Evolutionary conservation across 2,797 vertebrate species (phyloP).

Genomic region (Percopsis omiscomaycus): DNA sequence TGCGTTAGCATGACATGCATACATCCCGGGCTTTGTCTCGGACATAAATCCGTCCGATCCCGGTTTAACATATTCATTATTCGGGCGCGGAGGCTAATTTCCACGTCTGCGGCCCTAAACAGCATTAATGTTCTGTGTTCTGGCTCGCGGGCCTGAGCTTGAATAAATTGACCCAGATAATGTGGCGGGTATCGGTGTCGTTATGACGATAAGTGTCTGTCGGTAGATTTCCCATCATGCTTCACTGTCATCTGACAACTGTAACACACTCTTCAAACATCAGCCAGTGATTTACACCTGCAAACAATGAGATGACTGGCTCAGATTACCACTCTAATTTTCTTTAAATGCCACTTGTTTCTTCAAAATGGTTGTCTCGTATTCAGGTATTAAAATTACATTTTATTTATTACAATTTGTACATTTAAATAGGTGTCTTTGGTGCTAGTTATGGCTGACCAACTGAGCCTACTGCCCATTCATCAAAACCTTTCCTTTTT

Average conservation of each 20-base stretch:
- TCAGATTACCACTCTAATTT: too few species aligned
- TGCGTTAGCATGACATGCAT: slow-evolving; percentile 38
- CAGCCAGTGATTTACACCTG: slow-evolving; percentile 24
- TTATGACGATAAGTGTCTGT: slow-evolving; percentile 59
- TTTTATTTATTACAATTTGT: too few species aligned
- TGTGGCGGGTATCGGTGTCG: slow-evolving; percentile 37
- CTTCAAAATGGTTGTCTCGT: too few species aligned
- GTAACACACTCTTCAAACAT: neutral
- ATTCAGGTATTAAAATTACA: too few species aligned
- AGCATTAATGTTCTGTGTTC: slow-evolving; percentile 51
- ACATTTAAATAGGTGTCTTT: too few species aligned
- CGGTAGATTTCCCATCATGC: slow-evolving; percentile 44
- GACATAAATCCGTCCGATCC: slow-evolving; percentile 61
- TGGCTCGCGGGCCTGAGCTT: slow-evolving; percentile 66
- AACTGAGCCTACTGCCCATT: too few species aligned
- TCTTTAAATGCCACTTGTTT: too few species aligned
- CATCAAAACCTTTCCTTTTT: too few species aligned
- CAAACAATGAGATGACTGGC: slow-evolving; percentile 1
- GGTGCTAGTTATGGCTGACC: too few species aligned
- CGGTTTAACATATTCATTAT: slow-evolving; percentile 62
- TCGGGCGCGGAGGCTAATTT: slow-evolving; percentile 43
- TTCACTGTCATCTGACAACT: slow-evolving; percentile 30
- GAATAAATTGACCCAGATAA: slow-evolving; percentile 68
- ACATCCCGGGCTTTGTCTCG: slow-evolving; percentile 33
- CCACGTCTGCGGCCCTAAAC: slow-evolving; percentile 50